phyloP scores from a whole-genome alignment of 1,140 invertebrate genomes.

The Drosophila watanabei region DNA sequence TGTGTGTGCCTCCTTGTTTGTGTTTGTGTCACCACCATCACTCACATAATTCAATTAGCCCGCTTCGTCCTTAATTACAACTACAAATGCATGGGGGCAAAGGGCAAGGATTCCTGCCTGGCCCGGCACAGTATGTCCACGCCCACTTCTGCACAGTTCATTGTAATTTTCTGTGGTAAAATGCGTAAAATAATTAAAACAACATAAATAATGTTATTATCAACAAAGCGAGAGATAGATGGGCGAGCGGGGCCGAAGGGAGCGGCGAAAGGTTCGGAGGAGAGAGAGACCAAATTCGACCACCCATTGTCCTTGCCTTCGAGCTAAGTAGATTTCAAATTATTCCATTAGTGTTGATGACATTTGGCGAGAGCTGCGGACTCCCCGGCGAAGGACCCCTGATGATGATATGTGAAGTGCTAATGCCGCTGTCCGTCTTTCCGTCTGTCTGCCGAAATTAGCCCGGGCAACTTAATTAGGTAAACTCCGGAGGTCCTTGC shows the following conservation, averaged over 20 bases:
- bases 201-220: slow-evolving; percentile 71
- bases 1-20: background rate
- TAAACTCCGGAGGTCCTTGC: slow-evolving; percentile 7
- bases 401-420: slow-evolving; percentile 72
- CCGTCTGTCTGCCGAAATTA: slow-evolving; percentile 42
- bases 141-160: slow-evolving; percentile 51
- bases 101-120: slow-evolving; percentile 33
- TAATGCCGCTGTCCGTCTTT: slow-evolving; percentile 46
- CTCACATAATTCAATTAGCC: slow-evolving; percentile 73
- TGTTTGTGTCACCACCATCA: slow-evolving; percentile 30
- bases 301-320: slow-evolving; percentile 52
- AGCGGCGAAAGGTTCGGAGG: background rate
- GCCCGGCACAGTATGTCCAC: slow-evolving; percentile 22
- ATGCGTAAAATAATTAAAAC: slow-evolving; percentile 81
- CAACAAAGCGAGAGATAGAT: slow-evolving; percentile 33
- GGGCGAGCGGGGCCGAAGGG: background rate
- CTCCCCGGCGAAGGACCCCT: slow-evolving; percentile 12
- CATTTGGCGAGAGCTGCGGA: slow-evolving; percentile 58
- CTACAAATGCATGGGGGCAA: slow-evolving; percentile 36
- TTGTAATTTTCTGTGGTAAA: slow-evolving; percentile 53
- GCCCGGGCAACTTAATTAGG: slow-evolving; percentile 52
- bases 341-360: slow-evolving; percentile 82
- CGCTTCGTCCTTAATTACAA: slow-evolving; percentile 71
- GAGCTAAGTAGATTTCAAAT: slow-evolving; percentile 82
- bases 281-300: slow-evolving; percentile 13